Evolutionary conservation across 2,888 invertebrate species (phyloP), one percentile per base, ranked within the genome.

Genomic region (Metallyticus violacea): DNA sequence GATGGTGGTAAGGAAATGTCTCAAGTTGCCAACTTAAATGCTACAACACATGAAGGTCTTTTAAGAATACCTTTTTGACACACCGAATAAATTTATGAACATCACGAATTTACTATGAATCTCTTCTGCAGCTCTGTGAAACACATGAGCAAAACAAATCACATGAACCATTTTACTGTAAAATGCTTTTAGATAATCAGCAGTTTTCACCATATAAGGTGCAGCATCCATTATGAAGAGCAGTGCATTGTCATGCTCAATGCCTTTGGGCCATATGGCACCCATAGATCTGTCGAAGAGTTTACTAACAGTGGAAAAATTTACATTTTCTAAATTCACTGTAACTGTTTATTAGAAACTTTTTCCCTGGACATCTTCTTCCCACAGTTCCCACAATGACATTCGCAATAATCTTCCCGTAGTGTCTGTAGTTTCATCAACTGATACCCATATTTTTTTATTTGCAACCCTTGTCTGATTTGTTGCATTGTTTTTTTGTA

Each of bases 171-270:
- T 29, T 81, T 28, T 29, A 29, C 83, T 76, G 22, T 83, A 26
- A 3, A 26, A 26, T 26, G 77, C 83, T 81, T 3, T 81, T 5
- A 81, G 81, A 1, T 28, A 27, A 81, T 29, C 80, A 25, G 28
- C 22, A 29, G 30, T 1, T 27, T 76, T 40, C 62, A 81, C 9
- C 81, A 81, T 81, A 29, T 81, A 81, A 81, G 78, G 81, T 27
- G 29, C 1, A 82, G 30, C 30, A 82, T 40, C 82, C 6, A 9
- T 82, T 62, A 82, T 22, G 25, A 82, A 82, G 40, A 82, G 30
- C 82, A 82, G 81, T 9, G n/a, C 30, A 82, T 82, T 82, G 82
- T 82, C 82, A 25, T 82, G 82, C 25, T 82, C n/a, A 62, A 83
- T 76, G 26, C 76, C 26, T 76, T 76, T 0, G 62, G 76, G 26